Evolutionary conservation across 92 coral and sea anemone genomes (phyloP), one percentile per base, ranked within the genome.

Genomic region (Porites divaricata): DNA sequence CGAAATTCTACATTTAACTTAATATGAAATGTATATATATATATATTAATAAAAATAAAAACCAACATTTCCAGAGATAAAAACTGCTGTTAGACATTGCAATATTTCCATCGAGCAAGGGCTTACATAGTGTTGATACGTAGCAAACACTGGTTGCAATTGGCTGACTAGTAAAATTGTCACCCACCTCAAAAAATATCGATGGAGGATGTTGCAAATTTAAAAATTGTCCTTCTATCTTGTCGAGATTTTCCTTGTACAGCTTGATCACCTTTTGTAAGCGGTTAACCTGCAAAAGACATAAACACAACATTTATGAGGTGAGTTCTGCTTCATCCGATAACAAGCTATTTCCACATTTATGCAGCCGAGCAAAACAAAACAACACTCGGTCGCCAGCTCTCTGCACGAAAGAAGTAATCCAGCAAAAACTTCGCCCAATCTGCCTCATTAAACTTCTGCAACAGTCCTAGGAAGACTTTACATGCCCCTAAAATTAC

Each of bases 131-230:
- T 53, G 23, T n/a, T 35, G 50, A 64, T 17, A 22, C 72, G 62
- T 61, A 50, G 48, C 45, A 35, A 63, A 45, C 63, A 14, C 72
- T 72, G 59, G 70, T 28, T 35, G 56, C 52, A 52, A 81, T 35
- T 35, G 45, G 54, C 64, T 52, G 49, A 35, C 23, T 45, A 70
- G 6, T 54, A 15, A 45, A 59, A 70, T 72, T 48, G 70, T 70
- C 75, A 89, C 89, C 83, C 76, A 96, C 99, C 99, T 96, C 99
- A 69, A 96, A 85, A 70, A 92, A 92, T 86, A 96, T 96, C 26
- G 99, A 96, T 53, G 99, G 99, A 59, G 99, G 99, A 88, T 96
- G 98, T 70, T 88, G 95, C 22, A 93, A 88, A 54, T 95, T 90
- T 11, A 87, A 84, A 70, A 95, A 95, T 87, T 96, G 96, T 35